phyloP scores from a whole-genome alignment of 2,797 vertebrate genomes.

The Chromis chromis region DNA sequence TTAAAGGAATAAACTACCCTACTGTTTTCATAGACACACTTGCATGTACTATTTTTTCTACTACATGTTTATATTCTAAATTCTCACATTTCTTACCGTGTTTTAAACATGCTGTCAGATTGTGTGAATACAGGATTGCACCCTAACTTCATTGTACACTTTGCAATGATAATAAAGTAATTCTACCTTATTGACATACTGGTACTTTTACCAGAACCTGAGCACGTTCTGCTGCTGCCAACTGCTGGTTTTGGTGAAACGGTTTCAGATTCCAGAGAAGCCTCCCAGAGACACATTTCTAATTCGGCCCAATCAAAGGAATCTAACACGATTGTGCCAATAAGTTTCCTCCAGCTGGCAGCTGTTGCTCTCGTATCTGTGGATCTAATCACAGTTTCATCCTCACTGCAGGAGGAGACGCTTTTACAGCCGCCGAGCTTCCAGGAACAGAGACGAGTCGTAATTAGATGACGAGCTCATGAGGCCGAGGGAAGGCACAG shows the following conservation, averaged over 20 bases:
- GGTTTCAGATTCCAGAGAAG: background rate
- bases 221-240: background rate
- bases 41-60: too few species aligned
- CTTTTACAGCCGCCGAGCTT: constrained; percentile 37
- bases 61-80: too few species aligned
- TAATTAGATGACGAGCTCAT: constrained; percentile 70
- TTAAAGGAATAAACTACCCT: too few species aligned
- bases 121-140: too few species aligned
- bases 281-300: constrained; percentile 14
- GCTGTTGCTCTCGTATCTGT: constrained; percentile 51
- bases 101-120: too few species aligned
- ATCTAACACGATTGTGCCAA: constrained; percentile 38
- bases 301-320: constrained; percentile 34
- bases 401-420: constrained; percentile 24
- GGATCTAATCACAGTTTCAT: constrained; percentile 48
- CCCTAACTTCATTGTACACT: too few species aligned
- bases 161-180: too few species aligned
- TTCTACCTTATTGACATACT: background rate
- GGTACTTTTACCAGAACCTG: background rate
- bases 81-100: too few species aligned
- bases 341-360: constrained; percentile 49
- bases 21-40: too few species aligned
- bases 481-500: constrained; percentile 50
- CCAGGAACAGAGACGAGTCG: constrained; percentile 57
- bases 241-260: background rate